Evolutionary conservation across 2,797 vertebrate genomes (phyloP).

Genomic region (Ibycter americanus): DNA sequence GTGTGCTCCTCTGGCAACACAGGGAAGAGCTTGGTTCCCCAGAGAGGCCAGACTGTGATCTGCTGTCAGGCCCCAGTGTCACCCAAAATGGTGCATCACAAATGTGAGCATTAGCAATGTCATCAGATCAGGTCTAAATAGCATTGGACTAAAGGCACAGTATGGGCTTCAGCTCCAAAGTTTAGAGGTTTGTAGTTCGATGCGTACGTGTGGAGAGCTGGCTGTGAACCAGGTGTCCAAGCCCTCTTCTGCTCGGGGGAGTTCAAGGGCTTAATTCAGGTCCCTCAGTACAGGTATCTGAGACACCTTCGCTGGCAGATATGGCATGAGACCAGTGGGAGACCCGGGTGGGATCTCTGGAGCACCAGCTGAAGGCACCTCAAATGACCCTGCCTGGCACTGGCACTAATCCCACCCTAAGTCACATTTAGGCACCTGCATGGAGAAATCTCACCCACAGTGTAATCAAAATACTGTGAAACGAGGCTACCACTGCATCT

Average conservation of each 20-base stretch:
- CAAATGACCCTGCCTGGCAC: background rate
- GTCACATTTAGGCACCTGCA: background rate
- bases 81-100: background rate
- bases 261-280: background rate
- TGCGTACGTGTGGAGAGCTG: background rate
- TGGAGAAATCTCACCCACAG: background rate
- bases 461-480: background rate
- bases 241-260: background rate
- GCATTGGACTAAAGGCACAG: background rate
- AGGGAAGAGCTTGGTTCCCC: background rate
- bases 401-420: background rate
- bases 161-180: background rate
- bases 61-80: fast-evolving
- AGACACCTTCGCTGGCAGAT: background rate
- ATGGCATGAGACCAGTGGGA: background rate
- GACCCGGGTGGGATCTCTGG: background rate
- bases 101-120: background rate
- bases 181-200: background rate
- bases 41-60: background rate
- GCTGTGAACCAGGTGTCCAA: background rate
- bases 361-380: background rate
- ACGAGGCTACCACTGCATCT: background rate
- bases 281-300: background rate
- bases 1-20: background rate
- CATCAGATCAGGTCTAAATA: fast-evolving